These are phyloP conservation scores for Nemopilema nomurai DNA, from an alignment of 30 jellyfish, hydroid and myxozoan genomes.

Conservation along the genomic window DNA sequence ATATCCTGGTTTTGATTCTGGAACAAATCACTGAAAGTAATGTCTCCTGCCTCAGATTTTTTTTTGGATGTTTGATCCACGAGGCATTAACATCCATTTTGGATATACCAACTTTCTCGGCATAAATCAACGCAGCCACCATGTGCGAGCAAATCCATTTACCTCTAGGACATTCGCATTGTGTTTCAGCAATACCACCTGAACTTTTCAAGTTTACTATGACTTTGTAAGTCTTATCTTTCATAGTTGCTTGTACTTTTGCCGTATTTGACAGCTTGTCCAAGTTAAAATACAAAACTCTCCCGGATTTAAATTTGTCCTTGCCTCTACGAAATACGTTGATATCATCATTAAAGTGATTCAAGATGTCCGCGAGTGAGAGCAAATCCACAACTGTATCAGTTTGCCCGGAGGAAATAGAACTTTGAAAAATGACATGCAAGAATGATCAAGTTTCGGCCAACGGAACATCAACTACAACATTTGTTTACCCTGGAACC, in stretches of 20 bases:
- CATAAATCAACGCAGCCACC: conserved; percentile 41
- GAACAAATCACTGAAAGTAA: conserved; percentile 41
- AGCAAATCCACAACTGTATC: conserved; percentile 6
- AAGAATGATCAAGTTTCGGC: conserved; percentile 5
- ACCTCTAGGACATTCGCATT: conserved; percentile 48
- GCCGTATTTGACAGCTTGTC: conserved; percentile 26
- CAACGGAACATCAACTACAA: neutral
- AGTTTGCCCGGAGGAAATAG: conserved; percentile 39
- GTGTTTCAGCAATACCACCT: conserved; percentile 39
- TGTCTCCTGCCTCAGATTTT: conserved; percentile 18
- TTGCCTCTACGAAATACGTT: conserved; percentile 29
- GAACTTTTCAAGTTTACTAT: conserved; percentile 13
- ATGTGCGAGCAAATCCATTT: conserved; percentile 54
- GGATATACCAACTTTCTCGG: conserved; percentile 28
- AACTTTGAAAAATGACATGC: conserved; percentile 26
- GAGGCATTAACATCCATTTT: conserved; percentile 52
- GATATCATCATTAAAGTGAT: conserved; percentile 40
- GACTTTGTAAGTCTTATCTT: conserved; percentile 49
- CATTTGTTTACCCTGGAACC: conserved; percentile 30
- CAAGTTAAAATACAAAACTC: conserved; percentile 39
- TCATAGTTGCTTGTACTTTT: conserved; percentile 43
- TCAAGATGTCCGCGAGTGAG: conserved; percentile 48
- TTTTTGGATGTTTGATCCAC: conserved; percentile 45
- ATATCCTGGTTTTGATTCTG: conserved; percentile 42
- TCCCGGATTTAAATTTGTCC: conserved; percentile 26